phyloP scores from a whole-genome alignment of 2,888 invertebrate species.

The Aleiodes alternator region DNA sequence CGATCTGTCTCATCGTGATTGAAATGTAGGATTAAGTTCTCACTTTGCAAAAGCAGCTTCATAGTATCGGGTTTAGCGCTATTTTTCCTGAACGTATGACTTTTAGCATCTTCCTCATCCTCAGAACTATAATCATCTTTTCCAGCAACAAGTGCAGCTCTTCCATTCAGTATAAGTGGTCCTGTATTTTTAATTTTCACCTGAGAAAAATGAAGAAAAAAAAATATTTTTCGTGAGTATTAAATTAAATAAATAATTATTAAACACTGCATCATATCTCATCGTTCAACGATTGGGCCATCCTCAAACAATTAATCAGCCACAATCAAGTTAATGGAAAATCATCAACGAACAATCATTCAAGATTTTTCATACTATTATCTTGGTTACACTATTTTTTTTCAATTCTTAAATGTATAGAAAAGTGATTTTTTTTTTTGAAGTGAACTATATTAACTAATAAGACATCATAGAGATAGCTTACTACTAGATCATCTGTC shows the following conservation, averaged over 20 bases:
- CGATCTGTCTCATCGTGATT: too few species aligned
- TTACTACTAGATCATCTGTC: constrained; percentile 84
- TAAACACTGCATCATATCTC: too few species aligned
- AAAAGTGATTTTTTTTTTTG: constrained; percentile 10
- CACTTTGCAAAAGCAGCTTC: constrained; percentile 87
- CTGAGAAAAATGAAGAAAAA: constrained; percentile 68
- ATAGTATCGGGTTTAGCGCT: constrained; percentile 80
- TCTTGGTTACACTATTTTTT: background rate
- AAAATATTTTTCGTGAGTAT: constrained; percentile 35
- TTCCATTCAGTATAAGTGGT: constrained; percentile 84
- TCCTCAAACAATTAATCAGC: constrained; percentile 35
- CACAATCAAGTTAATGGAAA: constrained; percentile 37
- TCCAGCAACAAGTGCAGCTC: constrained; percentile 89
- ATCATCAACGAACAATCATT: constrained; percentile 10
- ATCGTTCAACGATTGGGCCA: constrained; percentile 35
- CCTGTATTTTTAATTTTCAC: constrained; percentile 79
- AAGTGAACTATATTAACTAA: constrained; percentile 65
- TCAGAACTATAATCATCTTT: constrained; percentile 82
- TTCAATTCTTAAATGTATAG: background rate
- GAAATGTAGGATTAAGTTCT: constrained; percentile 53
- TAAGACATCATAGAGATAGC: constrained; percentile 74
- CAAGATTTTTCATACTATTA: background rate
- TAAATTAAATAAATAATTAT: constrained; percentile 21
- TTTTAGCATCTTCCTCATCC: constrained; percentile 77
- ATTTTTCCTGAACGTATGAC: constrained; percentile 77